Base-by-base conservation (phyloP, 2,888 invertebrate genomes). In the Malachius bipustulatus region DNA sequence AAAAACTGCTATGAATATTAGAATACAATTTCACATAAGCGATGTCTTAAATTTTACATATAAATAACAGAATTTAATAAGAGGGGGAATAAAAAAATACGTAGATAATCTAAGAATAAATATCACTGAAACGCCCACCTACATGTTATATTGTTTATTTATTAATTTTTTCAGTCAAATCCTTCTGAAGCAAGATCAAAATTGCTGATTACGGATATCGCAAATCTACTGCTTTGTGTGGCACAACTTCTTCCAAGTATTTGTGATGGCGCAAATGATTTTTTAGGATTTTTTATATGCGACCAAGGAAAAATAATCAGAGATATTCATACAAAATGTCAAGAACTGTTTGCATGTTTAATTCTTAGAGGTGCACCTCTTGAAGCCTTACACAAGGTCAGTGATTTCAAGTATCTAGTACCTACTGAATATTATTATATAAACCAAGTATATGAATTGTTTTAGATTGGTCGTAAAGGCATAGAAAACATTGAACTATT, bases 311-410 rank as follows among this genome's bases (percentile, higher is more conserved):
- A 82, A 43, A 77, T 80, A 33, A 71, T 83, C n/a, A 66, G 82
- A 30, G 85, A 87, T 47, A 75, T 87, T 9, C 87, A 88, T 52
- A 73, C 82, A 1, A 88, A 88, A 55, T 85, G 87, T 56, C 75
- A 80, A 46, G 81, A 85, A 50, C 63, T 88, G 30, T 75, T 83
- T 47, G 72, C 75, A 42, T 83, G 82, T 40, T 65, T 87, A 9
- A 61, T 85, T 6, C 66, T 82, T 30, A 70, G 85, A 40, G 85
- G 83, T 0, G 75, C 81, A 8, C 77, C 83, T 0, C 60, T 87
- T 27, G 80, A 82, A 50, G 71, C 74, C 42, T 65, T 87, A 24
- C 75, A 81, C 55, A 85, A 87, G 71, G 85, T 82, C 50, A 36
- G 43, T 28, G 29, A 3, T n/a, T n/a, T n/a, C n/a, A n/a, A n/a